Percentiles rank a stretch among this genome's conserved stretches.
phyloP scores from a whole-genome alignment of 2,113 vertebrate genomes.

The Otocyon megalotis region DNA sequence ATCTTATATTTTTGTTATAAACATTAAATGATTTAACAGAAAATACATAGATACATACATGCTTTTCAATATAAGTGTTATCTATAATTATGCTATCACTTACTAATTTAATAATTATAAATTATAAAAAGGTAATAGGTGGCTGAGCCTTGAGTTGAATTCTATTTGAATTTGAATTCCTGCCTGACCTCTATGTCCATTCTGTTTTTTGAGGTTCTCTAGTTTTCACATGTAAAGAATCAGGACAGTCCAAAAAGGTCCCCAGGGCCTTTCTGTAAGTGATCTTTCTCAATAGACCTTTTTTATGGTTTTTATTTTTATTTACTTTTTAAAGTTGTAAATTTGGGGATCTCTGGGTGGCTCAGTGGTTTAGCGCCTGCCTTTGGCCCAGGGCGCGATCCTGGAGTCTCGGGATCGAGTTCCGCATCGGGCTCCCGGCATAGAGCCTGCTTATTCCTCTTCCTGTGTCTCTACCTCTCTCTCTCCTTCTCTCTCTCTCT shows the following conservation, averaged over 20 bases:
- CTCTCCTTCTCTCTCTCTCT: too few species aligned
- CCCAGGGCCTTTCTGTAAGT: too few species aligned
- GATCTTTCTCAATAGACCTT: neutral
- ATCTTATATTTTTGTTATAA: neutral
- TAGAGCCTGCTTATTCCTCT: too few species aligned
- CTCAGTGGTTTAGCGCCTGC: too few species aligned
- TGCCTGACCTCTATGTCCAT: neutral
- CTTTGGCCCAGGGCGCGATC: too few species aligned
- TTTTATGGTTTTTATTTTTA: neutral
- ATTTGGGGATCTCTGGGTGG: neutral
- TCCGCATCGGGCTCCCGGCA: too few species aligned
- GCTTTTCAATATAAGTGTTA: neutral
- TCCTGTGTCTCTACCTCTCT: too few species aligned
- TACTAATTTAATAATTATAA: neutral
- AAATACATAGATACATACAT: neutral
- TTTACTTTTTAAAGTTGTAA: neutral
- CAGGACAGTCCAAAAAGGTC: neutral
- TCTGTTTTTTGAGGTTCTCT: neutral
- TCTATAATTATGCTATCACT: neutral
- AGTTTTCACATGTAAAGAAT: neutral
- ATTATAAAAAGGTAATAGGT: neutral
- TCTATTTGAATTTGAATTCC: neutral
- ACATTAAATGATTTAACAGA: neutral
- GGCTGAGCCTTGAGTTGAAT: neutral
- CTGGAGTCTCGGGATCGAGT: too few species aligned